Evolutionary conservation across 2,888 invertebrate genomes (phyloP), one percentile per base, ranked within the genome.

Genomic region (Terebella lapidaria): DNA sequence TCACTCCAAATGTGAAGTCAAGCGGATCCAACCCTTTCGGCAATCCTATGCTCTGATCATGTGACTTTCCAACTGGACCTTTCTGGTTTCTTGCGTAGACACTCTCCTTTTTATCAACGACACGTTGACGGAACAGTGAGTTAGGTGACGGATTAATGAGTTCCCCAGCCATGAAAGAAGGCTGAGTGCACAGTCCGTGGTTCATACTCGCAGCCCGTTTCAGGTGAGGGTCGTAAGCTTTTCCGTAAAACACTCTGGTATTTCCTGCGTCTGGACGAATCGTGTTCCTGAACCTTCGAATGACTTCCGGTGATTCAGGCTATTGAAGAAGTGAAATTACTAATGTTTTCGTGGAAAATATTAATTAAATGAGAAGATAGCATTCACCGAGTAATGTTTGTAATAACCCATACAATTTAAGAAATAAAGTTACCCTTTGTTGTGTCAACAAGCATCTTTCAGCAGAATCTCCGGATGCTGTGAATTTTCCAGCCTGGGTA

Each of bases 401-500:
- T n/a, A n/a, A n/a, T n/a, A n/a, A n/a, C n/a, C n/a, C n/a, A n/a
- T n/a, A n/a, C n/a, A n/a, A n/a, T n/a, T n/a, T n/a, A n/a, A n/a
- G n/a, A n/a, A n/a, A n/a, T n/a, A n/a, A n/a, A 63, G 70, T 69
- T 64, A 78, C 78, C 68, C 77, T 67, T 47, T 70, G 62, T 64
- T 69, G 67, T 27, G 74, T 68, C 56, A 70, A 72, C 57, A 79
- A 54, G 61, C 78, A 77, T 27, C 65, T 69, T n/a, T 65, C 61
- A 30, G 74, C 73, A 57, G 75, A 71, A 46, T 78, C 77, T 22
- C 77, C 77, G 42, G 65, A 70, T 28, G 71, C 70, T 28, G 76
- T 78, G 55, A 78, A 58, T 63, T 76, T 78, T 10, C 79, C 79
- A 62, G 79, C 79, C 79, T 79, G 65, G 22, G 68, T 5, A 49